Base-by-base conservation (phyloP, 2,888 invertebrate genomes). In the Micropterix aruncella region DNA sequence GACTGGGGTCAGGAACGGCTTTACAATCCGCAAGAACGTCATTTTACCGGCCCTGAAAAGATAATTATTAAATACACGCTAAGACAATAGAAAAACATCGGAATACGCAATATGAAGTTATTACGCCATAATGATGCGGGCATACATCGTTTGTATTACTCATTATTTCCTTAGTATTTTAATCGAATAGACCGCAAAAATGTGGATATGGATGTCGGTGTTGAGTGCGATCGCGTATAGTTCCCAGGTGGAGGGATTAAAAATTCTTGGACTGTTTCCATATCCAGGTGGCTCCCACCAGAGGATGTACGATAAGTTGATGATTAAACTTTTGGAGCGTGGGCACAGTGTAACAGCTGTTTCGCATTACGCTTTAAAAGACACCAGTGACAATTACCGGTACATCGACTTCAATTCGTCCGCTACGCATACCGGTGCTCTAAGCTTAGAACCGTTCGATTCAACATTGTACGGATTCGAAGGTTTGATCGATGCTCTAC, bases 221-320 rank as follows among this genome's bases (percentile, higher is more conserved):
- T n/a, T n/a, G n/a, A n/a, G n/a, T n/a, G n/a, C n/a, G n/a, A n/a
- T n/a, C n/a, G n/a, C n/a, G n/a, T n/a, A n/a, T n/a, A n/a, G n/a
- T n/a, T n/a, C n/a, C n/a, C n/a, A n/a, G n/a, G n/a, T n/a, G n/a
- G 48, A 57, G 46, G 48, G 65, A 43, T 70, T 66, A 41, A 70
- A 71, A 39, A 70, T 79, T 42, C 64, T 80, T 39, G 77, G 71
- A 2, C 57, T 77, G 1, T 78, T 80, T 52, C 72, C 74, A 0
- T 71, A 78, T 53, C 66, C 70, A 0, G 77, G 76, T 1, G 73
- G 70, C 47, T 80, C 80, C 51, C 81, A 81, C 52, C 77, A 77
- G 52, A 67, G 73, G 57, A 74, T 77, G 1, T 77, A 76, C 55
- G 67, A 73, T 39, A 70, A 73, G 0, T 58, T 80, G 2, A 54